Base-by-base conservation (phyloP, 1,140 invertebrate genomes). In the Hetaerina americana region DNA sequence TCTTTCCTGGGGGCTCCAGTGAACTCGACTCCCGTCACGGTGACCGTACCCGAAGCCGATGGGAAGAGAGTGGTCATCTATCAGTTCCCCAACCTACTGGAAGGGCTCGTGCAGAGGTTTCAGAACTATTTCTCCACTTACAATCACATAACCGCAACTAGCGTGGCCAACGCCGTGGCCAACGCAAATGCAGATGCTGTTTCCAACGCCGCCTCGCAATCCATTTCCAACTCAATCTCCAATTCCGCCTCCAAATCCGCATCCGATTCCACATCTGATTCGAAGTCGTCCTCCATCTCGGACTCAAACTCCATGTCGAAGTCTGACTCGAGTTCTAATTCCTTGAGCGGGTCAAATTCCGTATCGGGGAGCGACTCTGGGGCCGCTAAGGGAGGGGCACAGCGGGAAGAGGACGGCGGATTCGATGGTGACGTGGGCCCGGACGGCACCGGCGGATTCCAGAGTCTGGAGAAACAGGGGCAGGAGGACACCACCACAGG, bases 91-190 rank as follows among this genome's bases (percentile, higher is more conserved):
- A 28, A 28, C 15, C 26, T 70, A 6, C 26, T 70, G 0, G 69
- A 70, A 27, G 69, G 69, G 5, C 12, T 70, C 5, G 69, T 70
- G 6, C 69, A 70, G 26, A 25, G 69, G 5, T 28, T 70, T 18
- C 69, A 70, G 69, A 70, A 70, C 69, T 70, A 70, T n/a, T 70
- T 70, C 69, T 70, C 69, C n/a, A 70, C 69, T 22, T 70, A 28
- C 69, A 70, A 28, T 22, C 69, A 70, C 69, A 40, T 70, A 6
- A 70, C 27, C 8, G 69, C 40, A n/a, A 57, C 40, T 10, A 57
- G 40, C 10, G 22, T 57, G 22, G 15, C 40, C 40, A 57, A 57
- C 40, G 40, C 40, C 15, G 40, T 57, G 40, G 2, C 40, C 40
- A 57, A 57, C 22, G 15, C 40, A 10, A 57, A 57, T n/a, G 40